Percentiles rank a stretch among this genome's conserved stretches.
Conservation (phyloP, 53 echinoderm and acorn worm genomes). For the Stichopus horrens region DNA sequence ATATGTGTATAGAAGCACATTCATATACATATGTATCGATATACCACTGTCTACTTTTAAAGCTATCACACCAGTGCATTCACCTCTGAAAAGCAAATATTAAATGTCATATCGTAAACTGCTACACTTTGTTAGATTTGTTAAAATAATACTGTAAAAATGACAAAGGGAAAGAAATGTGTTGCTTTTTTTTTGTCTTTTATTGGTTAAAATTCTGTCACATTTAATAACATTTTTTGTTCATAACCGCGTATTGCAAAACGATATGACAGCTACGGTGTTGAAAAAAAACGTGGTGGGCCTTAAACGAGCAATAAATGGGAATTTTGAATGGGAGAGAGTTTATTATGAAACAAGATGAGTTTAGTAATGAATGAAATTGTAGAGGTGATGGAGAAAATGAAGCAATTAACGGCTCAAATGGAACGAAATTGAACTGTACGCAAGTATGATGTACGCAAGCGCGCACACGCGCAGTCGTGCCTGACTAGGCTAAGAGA, state of each 20-base stretch:
- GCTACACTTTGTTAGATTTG: too few relatives aligned
- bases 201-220: background rate
- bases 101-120: background rate
- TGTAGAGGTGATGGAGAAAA: background rate
- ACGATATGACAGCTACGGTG: background rate
- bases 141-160: background rate
- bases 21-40: too few relatives aligned
- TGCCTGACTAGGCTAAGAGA: background rate
- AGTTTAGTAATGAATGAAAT: background rate
- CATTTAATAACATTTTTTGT: background rate
- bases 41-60: too few relatives aligned
- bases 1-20: too few relatives aligned
- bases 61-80: background rate
- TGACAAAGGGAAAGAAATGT: background rate
- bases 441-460: background rate
- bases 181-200: background rate
- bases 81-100: background rate
- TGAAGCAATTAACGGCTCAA: background rate
- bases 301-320: conserved; percentile 6
- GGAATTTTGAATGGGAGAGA: background rate
- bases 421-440: background rate
- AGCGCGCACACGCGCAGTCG: background rate
- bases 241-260: background rate
- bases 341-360: background rate
- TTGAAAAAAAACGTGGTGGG: background rate